These are phyloP conservation scores for Mesoclemmys tuberculata DNA, from an alignment of 2,113 vertebrate genomes.

Conservation along the genomic window DNA sequence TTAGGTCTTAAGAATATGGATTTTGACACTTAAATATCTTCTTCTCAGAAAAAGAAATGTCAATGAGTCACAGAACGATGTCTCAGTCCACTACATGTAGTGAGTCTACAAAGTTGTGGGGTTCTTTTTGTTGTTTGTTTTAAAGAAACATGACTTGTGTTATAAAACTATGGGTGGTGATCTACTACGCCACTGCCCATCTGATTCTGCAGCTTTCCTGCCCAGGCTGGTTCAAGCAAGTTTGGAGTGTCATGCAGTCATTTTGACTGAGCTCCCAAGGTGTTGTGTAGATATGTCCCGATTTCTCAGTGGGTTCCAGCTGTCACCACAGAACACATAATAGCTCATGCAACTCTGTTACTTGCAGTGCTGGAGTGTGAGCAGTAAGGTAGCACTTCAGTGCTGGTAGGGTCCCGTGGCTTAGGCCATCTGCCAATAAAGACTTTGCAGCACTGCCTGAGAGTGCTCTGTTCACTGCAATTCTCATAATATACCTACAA, in stretches of 20 bases:
- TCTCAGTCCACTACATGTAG: not conserved
- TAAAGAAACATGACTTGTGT: not conserved
- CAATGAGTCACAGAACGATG: not conserved
- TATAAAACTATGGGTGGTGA: not conserved
- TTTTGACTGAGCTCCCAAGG: not conserved
- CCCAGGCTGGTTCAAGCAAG: not conserved
- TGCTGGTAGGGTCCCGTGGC: not conserved
- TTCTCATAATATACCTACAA: not conserved
- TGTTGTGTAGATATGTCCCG: not conserved
- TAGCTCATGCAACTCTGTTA: too few species aligned
- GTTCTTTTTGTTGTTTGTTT: not conserved
- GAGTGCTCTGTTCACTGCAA: not conserved
- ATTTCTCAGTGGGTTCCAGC: not conserved
- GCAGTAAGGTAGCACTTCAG: not conserved
- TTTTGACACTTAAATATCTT: not conserved
- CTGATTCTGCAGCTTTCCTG: not conserved
- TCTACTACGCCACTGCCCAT: not conserved
- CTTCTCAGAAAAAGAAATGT: not conserved
- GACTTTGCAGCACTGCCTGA: not conserved
- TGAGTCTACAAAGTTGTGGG: not conserved
- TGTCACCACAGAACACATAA: not conserved
- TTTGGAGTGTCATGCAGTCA: not conserved
- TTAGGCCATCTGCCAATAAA: not conserved
- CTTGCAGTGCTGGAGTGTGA: not conserved
- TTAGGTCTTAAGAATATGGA: not conserved